phyloP scores from a whole-genome alignment of 2,797 vertebrate genomes.

The Cirrhinus molitorella region DNA sequence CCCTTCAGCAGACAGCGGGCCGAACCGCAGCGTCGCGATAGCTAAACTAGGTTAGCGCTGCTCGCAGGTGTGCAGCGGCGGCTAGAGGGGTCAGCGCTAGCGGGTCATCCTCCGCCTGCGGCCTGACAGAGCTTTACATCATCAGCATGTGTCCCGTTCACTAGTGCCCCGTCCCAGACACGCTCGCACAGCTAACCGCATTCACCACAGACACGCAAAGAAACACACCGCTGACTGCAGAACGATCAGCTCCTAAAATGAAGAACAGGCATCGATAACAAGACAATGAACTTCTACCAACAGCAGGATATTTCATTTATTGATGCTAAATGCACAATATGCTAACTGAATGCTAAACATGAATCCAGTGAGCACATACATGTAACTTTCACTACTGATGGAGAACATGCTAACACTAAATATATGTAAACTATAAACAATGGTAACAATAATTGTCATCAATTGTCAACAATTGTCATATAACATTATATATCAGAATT shows the following conservation, averaged over 20 bases:
- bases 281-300: not conserved
- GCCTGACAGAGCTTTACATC: conserved; percentile 68
- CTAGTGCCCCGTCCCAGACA: not conserved
- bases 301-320: not conserved
- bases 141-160: conserved; percentile 24
- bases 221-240: not conserved
- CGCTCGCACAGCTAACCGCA: not conserved
- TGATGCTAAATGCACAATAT: not conserved
- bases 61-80: conserved; percentile 60
- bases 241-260: not conserved
- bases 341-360: not conserved
- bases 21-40: conserved; percentile 13
- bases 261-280: not conserved
- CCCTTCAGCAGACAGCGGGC: not conserved
- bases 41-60: conserved; percentile 65
- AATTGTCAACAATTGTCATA: no score
- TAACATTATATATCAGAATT: no score
- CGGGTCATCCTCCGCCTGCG: conserved; percentile 54
- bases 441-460: not conserved
- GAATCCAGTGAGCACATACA: not conserved
- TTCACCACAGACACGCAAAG: not conserved
- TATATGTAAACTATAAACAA: not conserved
- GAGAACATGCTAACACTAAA: not conserved
- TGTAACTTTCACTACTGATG: not conserved
- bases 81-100: conserved; percentile 60